Base-by-base conservation (phyloP, 1,140 invertebrate species). In the Xylocopa sonorina region DNA sequence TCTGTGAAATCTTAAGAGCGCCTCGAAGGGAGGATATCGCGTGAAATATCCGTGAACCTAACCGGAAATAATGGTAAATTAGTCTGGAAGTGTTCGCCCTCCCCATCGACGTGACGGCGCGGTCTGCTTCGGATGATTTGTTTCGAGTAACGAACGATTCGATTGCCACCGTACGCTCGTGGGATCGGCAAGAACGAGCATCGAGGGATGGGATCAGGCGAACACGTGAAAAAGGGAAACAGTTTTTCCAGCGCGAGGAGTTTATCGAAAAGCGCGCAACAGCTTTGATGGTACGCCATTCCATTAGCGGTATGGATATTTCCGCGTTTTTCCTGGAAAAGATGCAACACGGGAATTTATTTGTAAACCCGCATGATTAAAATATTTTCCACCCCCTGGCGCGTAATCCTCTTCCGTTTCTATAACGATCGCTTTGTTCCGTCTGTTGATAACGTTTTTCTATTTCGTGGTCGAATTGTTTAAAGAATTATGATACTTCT, bases 41-140 rank as follows among this genome's bases (percentile, higher is more conserved):
- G 21, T 69, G 10, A 77, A 77, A 78, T 78, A 62, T 58, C 67
- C 48, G 32, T 60, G 55, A 73, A 73, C 29, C 34, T 43, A 34
- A 21, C 18, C 18, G n/a, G 24, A 60, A 41, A 60, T 43, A 46
- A 34, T 73, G 64, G n/a, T 73, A 73, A 79, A 79, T 79, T 79
- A 79, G 60, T 57, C 58, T 38, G 58, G n/a, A 18, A 78, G 50
- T 18, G 10, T 16, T 58, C 14, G 38, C 34, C 58, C 12, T 24
- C 58, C n/a, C n/a, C 24, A 62, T 9, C 7, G n/a, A n/a, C 32
- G 55, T 7, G 24, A 55, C 6, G 38, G 21, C 18, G 43, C 48
- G n/a, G 9, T 18, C 24, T 43, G 29, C 21, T 24, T 32, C 24
- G 0, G 9, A 34, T 27, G 21, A 55, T 57, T 62, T 21, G 51